phyloP scores from a whole-genome alignment of 37 sponge, comb jelly and placozoan genomes.

The Dysidea cf. avara region DNA sequence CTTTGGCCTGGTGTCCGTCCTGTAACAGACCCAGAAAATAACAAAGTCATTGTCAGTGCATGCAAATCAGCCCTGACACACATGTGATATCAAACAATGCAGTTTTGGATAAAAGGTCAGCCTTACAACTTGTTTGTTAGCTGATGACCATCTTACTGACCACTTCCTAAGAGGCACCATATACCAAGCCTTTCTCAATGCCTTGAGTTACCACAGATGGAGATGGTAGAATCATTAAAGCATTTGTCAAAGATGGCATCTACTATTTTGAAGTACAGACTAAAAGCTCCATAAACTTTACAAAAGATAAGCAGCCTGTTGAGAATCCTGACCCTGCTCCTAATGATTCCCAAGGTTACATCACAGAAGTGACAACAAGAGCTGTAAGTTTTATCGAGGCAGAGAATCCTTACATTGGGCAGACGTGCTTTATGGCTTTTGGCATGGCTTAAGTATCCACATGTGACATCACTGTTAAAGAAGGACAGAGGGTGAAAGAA shows the following conservation, averaged over 20 bases:
- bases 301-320: too few species aligned
- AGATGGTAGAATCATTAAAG: conserved; percentile 25
- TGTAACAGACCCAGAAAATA: conserved; percentile 20
- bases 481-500: conserved; percentile 24
- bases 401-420: conserved; percentile 31
- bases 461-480: conserved; percentile 24
- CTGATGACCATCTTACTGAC: too few species aligned
- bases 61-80: conserved; percentile 41
- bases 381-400: conserved; percentile 41
- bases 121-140: too few species aligned
- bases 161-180: too few species aligned
- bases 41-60: conserved; percentile 31
- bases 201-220: conserved; percentile 49
- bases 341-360: conserved; percentile 26
- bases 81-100: too few species aligned
- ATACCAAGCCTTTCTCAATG: too few species aligned
- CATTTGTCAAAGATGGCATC: conserved; percentile 14
- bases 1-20: conserved; percentile 46
- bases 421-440: conserved; percentile 41
- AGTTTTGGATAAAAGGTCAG: conserved; percentile 45
- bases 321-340: neutral
- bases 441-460: conserved; percentile 50
- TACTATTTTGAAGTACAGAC: conserved; percentile 20
- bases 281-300: too few species aligned
- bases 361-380: conserved; percentile 33